Conservation (phyloP, 1,140 invertebrate genomes). For the Drosophila funebris region DNA sequence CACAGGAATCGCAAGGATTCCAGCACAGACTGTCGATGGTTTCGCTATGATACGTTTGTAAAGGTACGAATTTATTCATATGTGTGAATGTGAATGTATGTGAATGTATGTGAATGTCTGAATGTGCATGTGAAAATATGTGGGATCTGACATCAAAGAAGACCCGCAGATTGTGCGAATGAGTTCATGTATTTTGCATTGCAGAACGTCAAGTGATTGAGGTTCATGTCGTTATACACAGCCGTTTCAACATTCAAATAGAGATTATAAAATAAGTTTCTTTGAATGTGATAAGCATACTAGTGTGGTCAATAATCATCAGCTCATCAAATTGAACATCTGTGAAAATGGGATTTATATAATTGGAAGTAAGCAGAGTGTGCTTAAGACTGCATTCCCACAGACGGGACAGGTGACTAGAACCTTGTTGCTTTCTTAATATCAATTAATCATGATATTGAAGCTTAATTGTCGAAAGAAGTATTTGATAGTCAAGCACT, state of each 20-base stretch:
- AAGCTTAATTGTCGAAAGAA: too few relatives aligned
- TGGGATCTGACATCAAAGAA: slow-evolving; percentile 13
- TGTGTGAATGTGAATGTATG: not conserved
- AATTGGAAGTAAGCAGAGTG: too few relatives aligned
- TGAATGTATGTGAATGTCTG: not conserved
- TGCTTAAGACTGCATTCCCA: too few relatives aligned
- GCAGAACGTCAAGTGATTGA: not conserved
- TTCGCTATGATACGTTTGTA: slow-evolving; percentile 17
- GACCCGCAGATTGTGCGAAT: not conserved
- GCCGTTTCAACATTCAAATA: too few relatives aligned
- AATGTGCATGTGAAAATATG: not conserved
- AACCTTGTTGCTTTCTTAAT: too few relatives aligned
- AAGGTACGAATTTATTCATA: not conserved
- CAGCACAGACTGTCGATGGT: slow-evolving; percentile 52
- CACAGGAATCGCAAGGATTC: slow-evolving; percentile 36
- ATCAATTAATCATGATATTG: too few relatives aligned
- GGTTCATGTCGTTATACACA: not conserved
- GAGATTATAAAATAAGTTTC: not conserved
- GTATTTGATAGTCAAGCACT: not conserved
- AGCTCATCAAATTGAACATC: too few relatives aligned
- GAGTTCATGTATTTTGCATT: not conserved
- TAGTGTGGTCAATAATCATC: too few relatives aligned
- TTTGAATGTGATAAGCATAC: too few relatives aligned
- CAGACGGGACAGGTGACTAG: too few relatives aligned
- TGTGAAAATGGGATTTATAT: too few relatives aligned